A percentile compares a stretch with the other conserved stretches of the same genome.
Evolutionary conservation across 2,888 invertebrate genomes (phyloP).

Genomic region (Troglohyphantes excavatus): DNA sequence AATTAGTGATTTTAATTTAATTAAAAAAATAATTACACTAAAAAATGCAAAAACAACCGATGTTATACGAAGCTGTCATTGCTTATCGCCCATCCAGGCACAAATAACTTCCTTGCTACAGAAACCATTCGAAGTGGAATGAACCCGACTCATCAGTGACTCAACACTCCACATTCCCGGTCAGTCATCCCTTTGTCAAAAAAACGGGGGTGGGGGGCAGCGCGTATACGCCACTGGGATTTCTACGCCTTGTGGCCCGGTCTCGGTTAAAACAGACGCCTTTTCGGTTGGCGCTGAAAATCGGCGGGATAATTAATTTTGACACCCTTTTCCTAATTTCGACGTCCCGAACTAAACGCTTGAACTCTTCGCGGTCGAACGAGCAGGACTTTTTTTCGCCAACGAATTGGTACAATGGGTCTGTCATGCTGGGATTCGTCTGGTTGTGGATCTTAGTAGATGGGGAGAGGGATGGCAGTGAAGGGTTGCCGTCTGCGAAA

Average conservation of each 20-base stretch:
- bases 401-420: neutral
- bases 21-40: too few species aligned
- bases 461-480: too few species aligned
- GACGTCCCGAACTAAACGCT: slow-evolving; percentile 11
- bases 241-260: slow-evolving; percentile 76
- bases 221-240: slow-evolving; percentile 41
- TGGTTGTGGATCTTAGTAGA: neutral
- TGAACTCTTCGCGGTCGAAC: neutral
- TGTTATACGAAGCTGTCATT: too few species aligned
- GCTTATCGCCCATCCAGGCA: too few species aligned
- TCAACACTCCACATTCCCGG: slow-evolving; percentile 2
- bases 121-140: neutral
- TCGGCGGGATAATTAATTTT: slow-evolving; percentile 68
- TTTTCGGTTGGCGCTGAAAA: slow-evolving; percentile 47
- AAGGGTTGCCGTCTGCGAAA: too few species aligned
- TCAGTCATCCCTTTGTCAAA: slow-evolving; percentile 46
- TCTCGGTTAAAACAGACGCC: slow-evolving; percentile 72
- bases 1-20: too few species aligned
- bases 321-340: slow-evolving; percentile 49
- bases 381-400: neutral
- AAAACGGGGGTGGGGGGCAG: slow-evolving; percentile 15
- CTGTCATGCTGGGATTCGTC: neutral
- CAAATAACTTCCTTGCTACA: neutral
- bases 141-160: slow-evolving; percentile 1
- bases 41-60: too few species aligned